Percentiles rank a stretch among this genome's conserved stretches.
These are phyloP conservation scores for Condylura cristata DNA, from an alignment of 2,113 vertebrate genomes.

Conservation along the genomic window DNA sequence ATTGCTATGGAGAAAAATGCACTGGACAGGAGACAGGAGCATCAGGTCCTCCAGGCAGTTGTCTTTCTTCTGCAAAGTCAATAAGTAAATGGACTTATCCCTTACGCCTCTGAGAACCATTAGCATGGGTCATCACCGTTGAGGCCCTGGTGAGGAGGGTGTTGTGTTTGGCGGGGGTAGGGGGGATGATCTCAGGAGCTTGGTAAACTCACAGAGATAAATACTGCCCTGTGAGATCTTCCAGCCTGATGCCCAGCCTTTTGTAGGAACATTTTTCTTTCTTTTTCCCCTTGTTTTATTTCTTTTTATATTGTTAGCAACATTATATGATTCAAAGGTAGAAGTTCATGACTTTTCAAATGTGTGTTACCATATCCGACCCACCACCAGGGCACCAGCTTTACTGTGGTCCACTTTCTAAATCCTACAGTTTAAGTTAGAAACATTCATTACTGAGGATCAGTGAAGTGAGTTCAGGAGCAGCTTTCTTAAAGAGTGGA, in stretches of 20 bases:
- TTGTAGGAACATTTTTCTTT: neutral
- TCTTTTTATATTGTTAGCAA: too few relatives aligned
- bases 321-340: neutral
- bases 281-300: too few relatives aligned
- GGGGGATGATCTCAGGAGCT: neutral
- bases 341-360: too few relatives aligned
- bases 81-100: neutral
- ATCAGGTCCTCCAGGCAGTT: neutral
- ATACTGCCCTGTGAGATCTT: neutral
- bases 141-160: neutral
- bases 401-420: neutral
- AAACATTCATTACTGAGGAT: neutral
- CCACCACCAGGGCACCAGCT: too few relatives aligned
- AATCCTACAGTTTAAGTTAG: conserved; percentile 38
- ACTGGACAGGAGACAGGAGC: neutral
- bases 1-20: neutral
- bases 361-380: too few relatives aligned
- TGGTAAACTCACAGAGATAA: neutral
- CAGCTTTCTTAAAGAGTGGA: neutral
- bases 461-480: neutral
- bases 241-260: neutral
- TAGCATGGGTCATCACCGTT: neutral
- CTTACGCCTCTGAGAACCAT: neutral
- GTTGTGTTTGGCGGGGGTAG: neutral
- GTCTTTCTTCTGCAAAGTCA: conserved; percentile 20